phyloP scores from a whole-genome alignment of 2,888 invertebrate genomes.

The Sympetrum striolatum region DNA sequence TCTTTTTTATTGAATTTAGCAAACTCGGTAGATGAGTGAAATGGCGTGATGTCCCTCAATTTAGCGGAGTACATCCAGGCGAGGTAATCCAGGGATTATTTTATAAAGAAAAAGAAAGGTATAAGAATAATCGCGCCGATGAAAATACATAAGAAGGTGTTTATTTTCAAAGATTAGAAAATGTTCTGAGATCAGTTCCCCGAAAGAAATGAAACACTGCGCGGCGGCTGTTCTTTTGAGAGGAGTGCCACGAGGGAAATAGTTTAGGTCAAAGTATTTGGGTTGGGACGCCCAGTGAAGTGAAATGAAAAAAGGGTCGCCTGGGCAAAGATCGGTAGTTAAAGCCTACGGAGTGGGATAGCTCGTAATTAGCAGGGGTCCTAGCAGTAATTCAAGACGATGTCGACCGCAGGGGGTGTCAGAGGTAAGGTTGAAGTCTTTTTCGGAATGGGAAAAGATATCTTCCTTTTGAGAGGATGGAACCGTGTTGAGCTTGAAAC shows the following conservation, averaged over 20 bases:
- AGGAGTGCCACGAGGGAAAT: neutral
- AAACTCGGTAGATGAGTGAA: too few species aligned
- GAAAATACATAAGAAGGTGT: neutral
- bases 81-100: too few species aligned
- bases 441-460: neutral
- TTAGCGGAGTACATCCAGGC: too few species aligned
- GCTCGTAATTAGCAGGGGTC: conserved; percentile 33
- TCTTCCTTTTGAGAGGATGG: neutral
- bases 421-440: neutral
- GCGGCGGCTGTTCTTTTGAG: neutral
- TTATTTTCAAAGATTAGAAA: neutral
- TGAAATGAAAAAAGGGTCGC: neutral
- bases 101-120: neutral
- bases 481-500: too few species aligned
- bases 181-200: neutral
- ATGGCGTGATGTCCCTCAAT: too few species aligned
- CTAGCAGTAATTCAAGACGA: neutral
- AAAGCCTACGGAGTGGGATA: conserved; percentile 13
- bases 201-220: neutral
- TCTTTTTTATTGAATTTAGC: too few species aligned
- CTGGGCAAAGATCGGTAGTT: conserved; percentile 25
- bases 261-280: neutral
- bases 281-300: neutral
- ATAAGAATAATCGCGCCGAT: neutral
- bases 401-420: neutral